Percentiles rank a stretch among this genome's conserved stretches.
Conservation (phyloP, 2,797 vertebrate genomes). For the Myripristis jacobus region DNA sequence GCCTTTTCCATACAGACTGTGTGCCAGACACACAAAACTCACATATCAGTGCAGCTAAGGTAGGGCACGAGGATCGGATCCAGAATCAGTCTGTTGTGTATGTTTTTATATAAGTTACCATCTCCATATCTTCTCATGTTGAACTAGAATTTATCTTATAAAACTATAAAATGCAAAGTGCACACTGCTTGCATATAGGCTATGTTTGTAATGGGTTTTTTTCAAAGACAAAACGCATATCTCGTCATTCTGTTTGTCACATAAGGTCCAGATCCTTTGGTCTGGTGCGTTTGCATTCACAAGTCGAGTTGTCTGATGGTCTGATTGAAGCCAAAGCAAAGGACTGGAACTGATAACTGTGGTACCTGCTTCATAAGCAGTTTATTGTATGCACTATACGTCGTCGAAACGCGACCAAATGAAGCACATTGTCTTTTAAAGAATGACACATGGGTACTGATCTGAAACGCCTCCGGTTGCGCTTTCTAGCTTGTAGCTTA, state of each 20-base stretch:
- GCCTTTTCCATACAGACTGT: slow-evolving; percentile 67
- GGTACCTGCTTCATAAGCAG: slow-evolving; percentile 69
- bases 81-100: slow-evolving; percentile 41
- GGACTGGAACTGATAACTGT: slow-evolving; percentile 72
- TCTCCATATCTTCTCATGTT: slow-evolving; percentile 42
- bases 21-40: slow-evolving; percentile 58
- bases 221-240: slow-evolving; percentile 37
- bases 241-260: slow-evolving; percentile 17
- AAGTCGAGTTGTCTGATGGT: slow-evolving; percentile 27
- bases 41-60: slow-evolving; percentile 80
- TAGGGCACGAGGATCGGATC: slow-evolving; percentile 57
- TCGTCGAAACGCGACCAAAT: slow-evolving; percentile 52
- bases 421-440: slow-evolving; percentile 63
- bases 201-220: slow-evolving; percentile 26
- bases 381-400: slow-evolving; percentile 71
- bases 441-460: slow-evolving; percentile 70
- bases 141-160: slow-evolving; percentile 36
- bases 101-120: slow-evolving; percentile 52
- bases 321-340: slow-evolving; percentile 69
- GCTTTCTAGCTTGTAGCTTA: slow-evolving; percentile 57
- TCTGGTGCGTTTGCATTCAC: slow-evolving; percentile 37
- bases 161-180: slow-evolving; percentile 50
- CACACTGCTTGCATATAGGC: slow-evolving; percentile 43
- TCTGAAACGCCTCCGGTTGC: slow-evolving; percentile 49
- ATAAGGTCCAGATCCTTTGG: slow-evolving; percentile 14